phyloP scores from a whole-genome alignment of 2,888 invertebrate species.

The Metalampra italica region DNA sequence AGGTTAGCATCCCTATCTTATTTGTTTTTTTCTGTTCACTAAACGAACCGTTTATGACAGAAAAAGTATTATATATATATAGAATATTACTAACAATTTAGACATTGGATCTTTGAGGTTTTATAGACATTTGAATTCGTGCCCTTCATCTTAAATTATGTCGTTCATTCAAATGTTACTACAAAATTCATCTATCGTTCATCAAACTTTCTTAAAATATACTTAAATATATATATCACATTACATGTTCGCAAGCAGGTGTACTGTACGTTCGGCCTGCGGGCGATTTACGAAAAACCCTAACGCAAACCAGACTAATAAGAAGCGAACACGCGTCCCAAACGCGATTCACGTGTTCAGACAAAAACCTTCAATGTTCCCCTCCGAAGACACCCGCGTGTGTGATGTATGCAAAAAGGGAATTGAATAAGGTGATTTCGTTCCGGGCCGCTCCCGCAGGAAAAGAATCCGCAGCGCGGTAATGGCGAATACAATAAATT shows the following conservation, averaged over 20 bases:
- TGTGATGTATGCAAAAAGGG: conserved; percentile 78
- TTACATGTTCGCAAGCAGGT: not conserved
- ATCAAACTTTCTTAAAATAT: too few species aligned
- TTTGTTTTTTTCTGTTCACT: too few species aligned
- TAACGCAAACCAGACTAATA: conserved; percentile 72
- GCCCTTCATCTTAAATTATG: too few species aligned
- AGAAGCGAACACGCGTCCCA: conserved; percentile 70
- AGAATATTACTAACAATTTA: too few species aligned
- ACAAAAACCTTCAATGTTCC: conserved; percentile 64
- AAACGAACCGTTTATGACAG: too few species aligned
- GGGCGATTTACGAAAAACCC: conserved; percentile 64
- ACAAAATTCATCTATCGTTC: too few species aligned
- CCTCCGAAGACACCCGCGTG: conserved; percentile 60
- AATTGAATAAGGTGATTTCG: conserved; percentile 79
- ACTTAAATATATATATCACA: not conserved
- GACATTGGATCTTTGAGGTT: too few species aligned
- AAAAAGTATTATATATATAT: too few species aligned
- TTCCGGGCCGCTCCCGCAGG: conserved; percentile 71
- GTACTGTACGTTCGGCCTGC: conserved; percentile 20
- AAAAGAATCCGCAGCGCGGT: conserved; percentile 74
- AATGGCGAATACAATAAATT: conserved; percentile 79
- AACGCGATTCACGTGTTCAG: conserved; percentile 76
- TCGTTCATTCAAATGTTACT: too few species aligned
- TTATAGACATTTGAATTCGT: too few species aligned
- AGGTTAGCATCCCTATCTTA: too few species aligned